phyloP scores from a whole-genome alignment of 2,113 vertebrate species.

The Saguinus midas region DNA sequence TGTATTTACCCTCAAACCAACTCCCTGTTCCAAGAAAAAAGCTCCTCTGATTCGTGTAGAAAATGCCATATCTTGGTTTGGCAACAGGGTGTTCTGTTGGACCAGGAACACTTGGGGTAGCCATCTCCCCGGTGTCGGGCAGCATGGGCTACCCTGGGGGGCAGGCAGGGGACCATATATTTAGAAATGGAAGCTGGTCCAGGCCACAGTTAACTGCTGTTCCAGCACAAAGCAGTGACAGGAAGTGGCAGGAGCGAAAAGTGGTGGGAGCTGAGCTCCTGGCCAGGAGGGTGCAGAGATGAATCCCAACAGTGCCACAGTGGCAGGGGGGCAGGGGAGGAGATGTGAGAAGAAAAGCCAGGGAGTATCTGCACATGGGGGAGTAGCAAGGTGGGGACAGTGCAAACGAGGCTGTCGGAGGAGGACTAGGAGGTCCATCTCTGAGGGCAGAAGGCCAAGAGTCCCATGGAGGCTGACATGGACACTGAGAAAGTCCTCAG shows the following conservation, averaged over 20 bases:
- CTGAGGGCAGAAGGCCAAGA: neutral
- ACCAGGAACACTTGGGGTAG: neutral
- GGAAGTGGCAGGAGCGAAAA: neutral
- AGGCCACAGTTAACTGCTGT: neutral
- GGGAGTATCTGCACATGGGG: neutral
- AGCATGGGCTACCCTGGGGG: too few relatives aligned
- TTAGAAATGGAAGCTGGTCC: too few relatives aligned
- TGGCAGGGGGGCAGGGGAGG: neutral
- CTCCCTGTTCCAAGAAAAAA: neutral
- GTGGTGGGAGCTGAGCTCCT: neutral
- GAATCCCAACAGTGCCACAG: neutral
- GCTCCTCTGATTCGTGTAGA: neutral
- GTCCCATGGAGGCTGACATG: neutral
- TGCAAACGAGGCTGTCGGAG: neutral
- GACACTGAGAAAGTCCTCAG: neutral
- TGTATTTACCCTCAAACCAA: neutral
- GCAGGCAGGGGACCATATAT: neutral
- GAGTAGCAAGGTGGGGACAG: fast-evolving
- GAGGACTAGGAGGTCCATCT: neutral
- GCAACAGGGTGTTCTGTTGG: too few relatives aligned
- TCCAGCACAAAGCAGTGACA: neutral
- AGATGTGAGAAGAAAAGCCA: neutral
- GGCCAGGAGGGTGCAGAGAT: neutral
- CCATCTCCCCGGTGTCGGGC: neutral
- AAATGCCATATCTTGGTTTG: neutral